Conservation (phyloP, 2,113 vertebrate genomes). For the Aptenodytes forsteri region DNA sequence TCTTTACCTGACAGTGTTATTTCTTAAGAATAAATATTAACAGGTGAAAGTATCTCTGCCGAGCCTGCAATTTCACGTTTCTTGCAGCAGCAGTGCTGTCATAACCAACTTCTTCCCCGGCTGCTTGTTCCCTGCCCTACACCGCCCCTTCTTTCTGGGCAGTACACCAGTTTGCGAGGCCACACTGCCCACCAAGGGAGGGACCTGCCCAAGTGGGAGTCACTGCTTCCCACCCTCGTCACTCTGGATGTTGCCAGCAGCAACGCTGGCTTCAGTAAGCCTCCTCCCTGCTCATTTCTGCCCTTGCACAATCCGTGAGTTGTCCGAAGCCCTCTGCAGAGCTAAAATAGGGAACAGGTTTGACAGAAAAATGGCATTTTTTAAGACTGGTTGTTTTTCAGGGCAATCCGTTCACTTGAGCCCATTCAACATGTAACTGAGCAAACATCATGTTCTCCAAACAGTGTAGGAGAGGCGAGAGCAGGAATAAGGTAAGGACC, state of each 20-base stretch:
- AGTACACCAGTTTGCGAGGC: fast-evolving
- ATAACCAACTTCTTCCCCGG: not conserved
- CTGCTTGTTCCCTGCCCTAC: not conserved
- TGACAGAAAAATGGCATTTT: not conserved
- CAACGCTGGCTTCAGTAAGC: not conserved
- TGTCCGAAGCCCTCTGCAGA: not conserved
- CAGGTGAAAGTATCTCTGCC: not conserved
- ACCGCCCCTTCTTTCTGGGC: not conserved
- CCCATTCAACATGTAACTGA: not conserved
- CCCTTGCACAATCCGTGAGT: not conserved
- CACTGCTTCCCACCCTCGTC: not conserved
- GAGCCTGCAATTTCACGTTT: not conserved
- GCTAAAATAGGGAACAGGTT: not conserved
- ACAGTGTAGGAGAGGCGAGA: not conserved
- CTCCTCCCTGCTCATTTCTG: not conserved
- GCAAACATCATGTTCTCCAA: not conserved
- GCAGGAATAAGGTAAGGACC: not conserved
- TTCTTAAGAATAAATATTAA: slow-evolving; percentile 33
- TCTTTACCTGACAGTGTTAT: not conserved
- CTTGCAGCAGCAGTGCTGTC: not conserved
- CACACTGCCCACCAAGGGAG: not conserved
- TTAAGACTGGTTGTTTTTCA: not conserved
- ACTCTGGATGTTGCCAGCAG: not conserved
- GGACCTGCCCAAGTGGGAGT: not conserved
- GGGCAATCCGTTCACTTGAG: not conserved